A percentile compares a stretch with the other conserved stretches of the same genome.
These are phyloP conservation scores for Typhlomys cinereus DNA, from an alignment of 2,113 vertebrate species.

Conservation along the genomic window DNA sequence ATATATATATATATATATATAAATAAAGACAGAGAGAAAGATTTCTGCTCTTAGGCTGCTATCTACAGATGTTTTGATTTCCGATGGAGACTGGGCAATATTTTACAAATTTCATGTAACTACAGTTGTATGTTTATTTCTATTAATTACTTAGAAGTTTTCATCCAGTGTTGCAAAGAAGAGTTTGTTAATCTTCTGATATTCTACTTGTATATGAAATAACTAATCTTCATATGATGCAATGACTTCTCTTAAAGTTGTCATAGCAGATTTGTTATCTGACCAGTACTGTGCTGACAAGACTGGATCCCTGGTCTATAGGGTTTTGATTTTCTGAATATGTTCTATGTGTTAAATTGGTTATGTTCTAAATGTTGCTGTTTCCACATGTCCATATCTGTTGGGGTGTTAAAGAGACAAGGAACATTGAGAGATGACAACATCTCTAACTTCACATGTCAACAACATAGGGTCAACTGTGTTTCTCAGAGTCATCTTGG, in stretches of 20 bases:
- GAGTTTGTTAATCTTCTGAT: background rate
- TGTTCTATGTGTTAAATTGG: background rate
- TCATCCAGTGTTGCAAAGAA: background rate
- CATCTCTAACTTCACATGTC: background rate
- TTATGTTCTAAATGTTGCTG: background rate
- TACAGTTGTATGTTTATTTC: conserved; percentile 5
- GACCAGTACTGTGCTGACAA: background rate
- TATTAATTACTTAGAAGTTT: background rate
- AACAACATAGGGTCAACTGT: background rate
- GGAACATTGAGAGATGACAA: background rate
- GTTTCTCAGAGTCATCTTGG: background rate
- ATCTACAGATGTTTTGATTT: too few species aligned
- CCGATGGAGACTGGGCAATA: background rate
- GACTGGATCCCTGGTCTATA: background rate
- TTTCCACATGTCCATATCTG: background rate
- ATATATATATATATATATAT: too few species aligned
- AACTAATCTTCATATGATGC: background rate
- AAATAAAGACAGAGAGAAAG: too few species aligned
- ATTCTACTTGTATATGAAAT: background rate
- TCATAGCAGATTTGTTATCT: background rate
- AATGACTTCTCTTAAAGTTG: background rate
- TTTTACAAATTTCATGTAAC: conserved; percentile 7
- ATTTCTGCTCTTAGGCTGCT: too few species aligned
- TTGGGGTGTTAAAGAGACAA: background rate
- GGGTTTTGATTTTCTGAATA: background rate